Percentiles rank a stretch among this genome's conserved stretches.
phyloP scores from a whole-genome alignment of 2,888 invertebrate species.

The Carterocephalus palaemon region DNA sequence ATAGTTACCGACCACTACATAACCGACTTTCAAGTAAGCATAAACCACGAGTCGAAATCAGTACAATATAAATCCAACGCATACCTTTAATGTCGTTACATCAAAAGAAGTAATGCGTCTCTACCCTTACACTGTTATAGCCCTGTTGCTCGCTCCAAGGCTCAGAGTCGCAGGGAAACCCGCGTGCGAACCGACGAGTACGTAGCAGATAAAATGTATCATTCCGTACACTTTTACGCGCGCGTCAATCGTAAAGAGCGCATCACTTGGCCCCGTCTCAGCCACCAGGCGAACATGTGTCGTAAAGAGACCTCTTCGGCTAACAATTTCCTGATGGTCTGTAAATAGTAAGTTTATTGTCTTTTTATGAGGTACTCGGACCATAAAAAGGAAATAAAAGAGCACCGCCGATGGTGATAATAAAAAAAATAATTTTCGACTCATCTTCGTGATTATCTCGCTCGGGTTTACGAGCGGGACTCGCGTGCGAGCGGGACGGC shows the following conservation, averaged over 20 bases:
- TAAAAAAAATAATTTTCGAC: constrained; percentile 80
- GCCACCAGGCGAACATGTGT: constrained; percentile 71
- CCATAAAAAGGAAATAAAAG: constrained; percentile 81
- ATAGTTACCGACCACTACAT: too few relatives aligned
- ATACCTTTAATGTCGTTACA: too few relatives aligned
- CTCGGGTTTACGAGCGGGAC: constrained; percentile 59
- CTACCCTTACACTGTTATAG: constrained; percentile 7
- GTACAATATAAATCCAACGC: too few relatives aligned
- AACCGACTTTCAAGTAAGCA: too few relatives aligned
- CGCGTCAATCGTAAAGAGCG: constrained; percentile 74
- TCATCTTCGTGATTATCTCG: constrained; percentile 77
- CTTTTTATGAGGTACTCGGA: constrained; percentile 80
- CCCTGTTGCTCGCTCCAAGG: not conserved
- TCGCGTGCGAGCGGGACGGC: constrained; percentile 57
- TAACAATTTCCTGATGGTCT: constrained; percentile 80
- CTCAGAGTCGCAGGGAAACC: not conserved
- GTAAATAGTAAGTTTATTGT: constrained; percentile 81
- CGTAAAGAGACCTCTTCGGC: constrained; percentile 79
- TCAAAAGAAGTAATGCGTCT: too few relatives aligned
- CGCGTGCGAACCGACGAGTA: constrained; percentile 30
- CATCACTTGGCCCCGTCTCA: constrained; percentile 58
- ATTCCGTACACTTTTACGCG: constrained; percentile 61
- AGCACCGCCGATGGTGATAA: constrained; percentile 80
- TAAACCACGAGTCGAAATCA: too few relatives aligned
- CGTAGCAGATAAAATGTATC: constrained; percentile 66